Conservation (phyloP, 2,888 invertebrate genomes). For the Melieria picta region DNA sequence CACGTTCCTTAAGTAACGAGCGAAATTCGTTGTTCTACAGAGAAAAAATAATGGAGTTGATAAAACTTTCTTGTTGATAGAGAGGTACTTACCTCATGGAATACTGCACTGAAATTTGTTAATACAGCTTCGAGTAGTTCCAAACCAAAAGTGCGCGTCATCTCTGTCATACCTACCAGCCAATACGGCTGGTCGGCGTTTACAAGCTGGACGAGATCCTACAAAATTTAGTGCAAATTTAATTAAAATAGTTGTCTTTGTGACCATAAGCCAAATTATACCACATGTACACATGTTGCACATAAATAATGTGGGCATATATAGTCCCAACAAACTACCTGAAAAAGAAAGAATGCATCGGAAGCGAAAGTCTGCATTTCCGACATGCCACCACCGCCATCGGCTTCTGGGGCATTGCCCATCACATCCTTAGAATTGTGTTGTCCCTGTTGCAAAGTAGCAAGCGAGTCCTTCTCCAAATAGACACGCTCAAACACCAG, state of each 20-base stretch:
- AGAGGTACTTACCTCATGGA: conserved; percentile 76
- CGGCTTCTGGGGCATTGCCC: conserved; percentile 45
- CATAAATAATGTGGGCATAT: no score
- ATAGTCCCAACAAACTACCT: conserved; percentile 68
- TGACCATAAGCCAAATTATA: neutral
- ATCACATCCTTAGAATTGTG: conserved; percentile 41
- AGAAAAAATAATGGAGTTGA: conserved; percentile 22
- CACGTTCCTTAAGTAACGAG: conserved; percentile 93
- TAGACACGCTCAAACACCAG: conserved; percentile 87
- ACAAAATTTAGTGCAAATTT: conserved; percentile 44
- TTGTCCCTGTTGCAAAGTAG: conserved; percentile 45
- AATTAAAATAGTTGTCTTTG: neutral
- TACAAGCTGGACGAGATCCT: conserved; percentile 95
- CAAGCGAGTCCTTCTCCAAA: conserved; percentile 56
- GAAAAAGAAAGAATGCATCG: conserved; percentile 95
- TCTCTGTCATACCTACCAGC: conserved; percentile 95
- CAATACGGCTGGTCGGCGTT: conserved; percentile 97
- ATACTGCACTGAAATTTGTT: conserved; percentile 84
- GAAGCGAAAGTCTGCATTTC: conserved; percentile 88
- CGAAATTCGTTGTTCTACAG: conserved; percentile 92
- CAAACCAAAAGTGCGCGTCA: conserved; percentile 96
- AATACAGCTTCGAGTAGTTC: conserved; percentile 94
- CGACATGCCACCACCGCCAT: conserved; percentile 47
- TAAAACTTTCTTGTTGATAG: no score
- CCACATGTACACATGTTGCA: neutral